These are phyloP conservation scores for Yponomeuta evonymella DNA, from an alignment of 2,888 invertebrate species.

Conservation along the genomic window DNA sequence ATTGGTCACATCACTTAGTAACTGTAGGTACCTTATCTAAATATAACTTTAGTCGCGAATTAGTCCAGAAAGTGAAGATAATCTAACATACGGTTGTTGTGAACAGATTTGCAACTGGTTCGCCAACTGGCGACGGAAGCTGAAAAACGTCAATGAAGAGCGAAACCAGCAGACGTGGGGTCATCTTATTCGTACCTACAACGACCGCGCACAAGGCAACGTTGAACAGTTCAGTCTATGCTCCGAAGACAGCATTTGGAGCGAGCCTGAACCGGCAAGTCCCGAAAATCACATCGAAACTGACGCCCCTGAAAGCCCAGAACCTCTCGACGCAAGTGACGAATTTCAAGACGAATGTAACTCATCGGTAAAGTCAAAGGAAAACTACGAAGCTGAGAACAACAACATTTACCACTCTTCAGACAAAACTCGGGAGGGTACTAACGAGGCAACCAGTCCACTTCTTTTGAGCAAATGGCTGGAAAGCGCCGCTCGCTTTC, in stretches of 20 bases:
- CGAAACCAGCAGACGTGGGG: conserved; percentile 84
- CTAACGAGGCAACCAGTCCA: conserved; percentile 65
- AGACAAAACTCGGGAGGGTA: conserved; percentile 26
- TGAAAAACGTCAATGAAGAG: conserved; percentile 84
- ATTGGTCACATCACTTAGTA: not conserved
- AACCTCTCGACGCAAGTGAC: conserved; percentile 39
- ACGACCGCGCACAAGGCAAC: conserved; percentile 84
- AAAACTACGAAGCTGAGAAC: conserved; percentile 48
- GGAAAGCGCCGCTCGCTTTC: conserved; percentile 84
- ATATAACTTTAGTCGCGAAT: not conserved
- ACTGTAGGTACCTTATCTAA: not conserved
- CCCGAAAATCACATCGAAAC: conserved; percentile 43
- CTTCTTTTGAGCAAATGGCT: conserved; percentile 84
- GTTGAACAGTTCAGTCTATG: conserved; percentile 88
- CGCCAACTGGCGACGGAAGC: conserved; percentile 87
- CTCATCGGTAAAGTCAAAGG: conserved; percentile 45
- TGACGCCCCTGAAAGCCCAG: conserved; percentile 45
- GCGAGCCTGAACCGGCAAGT: conserved; percentile 73
- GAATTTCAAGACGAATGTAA: conserved; percentile 44
- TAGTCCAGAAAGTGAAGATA: not conserved
- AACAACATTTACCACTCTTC: conserved; percentile 52
- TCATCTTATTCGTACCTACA: conserved; percentile 83
- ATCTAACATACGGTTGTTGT: not conserved
- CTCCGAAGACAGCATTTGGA: conserved; percentile 88
- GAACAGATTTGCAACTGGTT: conserved; percentile 86